Percentiles rank a stretch among this genome's conserved stretches.
phyloP scores from a whole-genome alignment of 2,797 vertebrate species.

The Clarias fuscus region DNA sequence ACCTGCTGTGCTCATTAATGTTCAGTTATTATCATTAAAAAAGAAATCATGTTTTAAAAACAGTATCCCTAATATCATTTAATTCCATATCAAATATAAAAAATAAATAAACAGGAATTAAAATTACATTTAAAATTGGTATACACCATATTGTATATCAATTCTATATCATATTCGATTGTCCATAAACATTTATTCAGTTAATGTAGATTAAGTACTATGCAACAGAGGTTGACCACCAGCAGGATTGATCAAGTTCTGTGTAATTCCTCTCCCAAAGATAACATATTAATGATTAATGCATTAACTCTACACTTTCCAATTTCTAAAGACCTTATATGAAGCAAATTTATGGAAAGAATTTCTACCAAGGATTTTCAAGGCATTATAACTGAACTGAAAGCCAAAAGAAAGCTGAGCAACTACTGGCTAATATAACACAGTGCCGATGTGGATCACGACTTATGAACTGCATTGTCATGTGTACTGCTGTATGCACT shows the following conservation, averaged over 20 bases:
- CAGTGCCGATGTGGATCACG: not conserved
- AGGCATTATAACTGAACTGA: not conserved
- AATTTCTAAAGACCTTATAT: not conserved
- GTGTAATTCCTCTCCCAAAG: not conserved
- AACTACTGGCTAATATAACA: not conserved
- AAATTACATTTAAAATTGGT: not conserved
- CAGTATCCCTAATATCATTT: not conserved
- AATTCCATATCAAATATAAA: not conserved
- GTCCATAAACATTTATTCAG: not conserved
- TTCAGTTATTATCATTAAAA: not conserved
- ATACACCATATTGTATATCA: not conserved
- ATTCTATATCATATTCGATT: too few relatives aligned
- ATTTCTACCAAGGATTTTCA: not conserved
- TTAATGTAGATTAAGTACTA: not conserved
- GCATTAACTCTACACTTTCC: not conserved
- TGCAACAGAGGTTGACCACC: not conserved
- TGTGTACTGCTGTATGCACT: not conserved
- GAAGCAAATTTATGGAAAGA: not conserved
- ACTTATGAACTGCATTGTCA: not conserved
- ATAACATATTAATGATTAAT: not conserved
- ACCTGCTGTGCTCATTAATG: slow-evolving; percentile 34
- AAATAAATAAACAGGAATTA: not conserved
- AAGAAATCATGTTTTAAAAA: not conserved
- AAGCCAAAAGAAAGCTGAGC: not conserved
- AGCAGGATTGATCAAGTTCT: not conserved